These are phyloP conservation scores for Drosophila siamana DNA, from an alignment of 2,888 invertebrate species.

Conservation along the genomic window DNA sequence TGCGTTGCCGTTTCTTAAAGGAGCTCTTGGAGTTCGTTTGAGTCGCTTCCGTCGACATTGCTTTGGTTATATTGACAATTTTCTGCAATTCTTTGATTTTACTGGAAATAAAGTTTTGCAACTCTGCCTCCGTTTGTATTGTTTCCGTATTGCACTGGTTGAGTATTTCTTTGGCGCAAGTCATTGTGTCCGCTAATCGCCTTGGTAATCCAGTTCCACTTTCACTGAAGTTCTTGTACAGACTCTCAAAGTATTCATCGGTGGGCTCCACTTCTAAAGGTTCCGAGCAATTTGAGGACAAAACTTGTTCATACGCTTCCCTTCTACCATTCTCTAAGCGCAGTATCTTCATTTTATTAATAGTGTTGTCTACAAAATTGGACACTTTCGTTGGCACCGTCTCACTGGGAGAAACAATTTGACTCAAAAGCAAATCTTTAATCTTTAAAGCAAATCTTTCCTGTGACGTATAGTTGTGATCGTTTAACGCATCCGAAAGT, in stretches of 20 bases:
- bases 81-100: conserved; percentile 60
- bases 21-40: conserved; percentile 57
- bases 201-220: conserved; percentile 6
- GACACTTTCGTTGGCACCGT: conserved; percentile 35
- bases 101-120: conserved; percentile 59
- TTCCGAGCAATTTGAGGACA: conserved; percentile 65
- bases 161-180: conserved; percentile 68
- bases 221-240: conserved; percentile 41
- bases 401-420: conserved; percentile 48
- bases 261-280: conserved; percentile 62
- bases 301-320: not conserved
- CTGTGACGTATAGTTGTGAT: conserved; percentile 75
- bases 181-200: conserved; percentile 48
- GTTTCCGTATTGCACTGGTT: conserved; percentile 62
- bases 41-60: conserved; percentile 20
- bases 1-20: conserved; percentile 55
- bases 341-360: conserved; percentile 47
- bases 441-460: conserved; percentile 47
- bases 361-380: conserved; percentile 62
- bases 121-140: conserved; percentile 48
- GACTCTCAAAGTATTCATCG: conserved; percentile 63
- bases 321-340: conserved; percentile 26
- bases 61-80: conserved; percentile 32
- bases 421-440: conserved; percentile 52
- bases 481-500: conserved; percentile 61